Evolutionary conservation across 1,140 invertebrate species (phyloP), one percentile per base, ranked within the genome.

Genomic region (Hycleus cichorii): DNA sequence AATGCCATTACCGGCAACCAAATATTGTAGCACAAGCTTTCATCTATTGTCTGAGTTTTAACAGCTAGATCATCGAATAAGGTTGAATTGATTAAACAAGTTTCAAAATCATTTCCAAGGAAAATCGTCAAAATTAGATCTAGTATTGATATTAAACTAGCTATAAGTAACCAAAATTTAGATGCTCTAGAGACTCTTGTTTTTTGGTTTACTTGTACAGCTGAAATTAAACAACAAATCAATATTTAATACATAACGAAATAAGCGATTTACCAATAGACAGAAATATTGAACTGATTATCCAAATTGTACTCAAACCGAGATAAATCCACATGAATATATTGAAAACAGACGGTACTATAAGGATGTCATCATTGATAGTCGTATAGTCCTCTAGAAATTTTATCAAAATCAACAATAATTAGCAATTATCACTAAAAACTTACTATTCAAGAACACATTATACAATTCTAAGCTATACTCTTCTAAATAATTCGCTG

Each of bases 101-200:
- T 67, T 0, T 59, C 53, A 7, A 4, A 72, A 50, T 74, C 71
- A 4, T 72, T 43, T 25, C 68, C 69, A 49, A 76, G 69, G 42
- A 74, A 69, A 52, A 72, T 64, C 7, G 73, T 68, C 6, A 72
- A 53, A 3, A 64, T 59, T 4, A 75, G 52, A 61, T 75, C 74
- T 67, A 75, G 68, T 39, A 60, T 47, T 54, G 66, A 67, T 32
- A 75, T 67, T 52, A 58, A 40, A 27, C 58, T 40, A 53, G 69
- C 45, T 10, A 69, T 64, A 45, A 68, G 64, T 8, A 62, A 58
- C 73, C 73, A 75, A 25, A 53, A 47, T 40, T 39, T 47, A n/a
- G 55, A 39, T 4, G 39, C 26, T 32, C n/a, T 50, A 49, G 18
- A 38, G 9, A 47, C 32, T 32, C 32, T 32, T n/a, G 7, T 18